A percentile compares a stretch with the other conserved stretches of the same genome.
Evolutionary conservation across 92 coral and sea anemone species (phyloP).

Genomic region (Paramuricea clavata): DNA sequence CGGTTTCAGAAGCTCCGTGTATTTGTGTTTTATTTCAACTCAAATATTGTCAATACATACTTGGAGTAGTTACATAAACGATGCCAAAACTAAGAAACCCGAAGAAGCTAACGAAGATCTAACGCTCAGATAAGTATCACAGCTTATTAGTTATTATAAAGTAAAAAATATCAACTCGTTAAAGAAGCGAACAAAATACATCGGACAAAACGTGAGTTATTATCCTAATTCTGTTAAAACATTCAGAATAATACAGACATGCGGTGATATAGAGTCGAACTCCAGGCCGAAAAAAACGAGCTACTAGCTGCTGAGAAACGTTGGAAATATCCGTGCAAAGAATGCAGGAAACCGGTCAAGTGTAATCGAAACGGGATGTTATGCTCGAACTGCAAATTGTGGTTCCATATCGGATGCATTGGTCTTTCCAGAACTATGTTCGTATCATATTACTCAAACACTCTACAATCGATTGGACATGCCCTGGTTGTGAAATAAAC

Average conservation of each 20-base stretch:
- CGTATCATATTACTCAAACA: not conserved
- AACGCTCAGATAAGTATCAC: not conserved
- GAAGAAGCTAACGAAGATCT: not conserved
- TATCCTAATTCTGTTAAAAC: not conserved
- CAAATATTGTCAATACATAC: too few relatives aligned
- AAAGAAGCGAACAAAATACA: not conserved
- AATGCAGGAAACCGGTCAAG: not conserved
- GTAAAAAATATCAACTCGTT: too few relatives aligned
- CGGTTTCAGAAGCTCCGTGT: too few relatives aligned
- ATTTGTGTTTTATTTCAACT: too few relatives aligned
- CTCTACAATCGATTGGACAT: not conserved
- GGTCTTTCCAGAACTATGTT: not conserved
- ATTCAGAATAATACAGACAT: not conserved
- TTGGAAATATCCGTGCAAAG: not conserved
- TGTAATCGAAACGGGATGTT: not conserved
- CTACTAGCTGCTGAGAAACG: not conserved
- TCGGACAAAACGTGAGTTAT: not conserved
- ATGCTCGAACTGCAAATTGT: not conserved
- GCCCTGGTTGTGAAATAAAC: not conserved
- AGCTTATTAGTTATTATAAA: constrained; percentile 31
- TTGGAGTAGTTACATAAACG: too few relatives aligned
- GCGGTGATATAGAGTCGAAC: not conserved
- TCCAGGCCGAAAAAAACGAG: not conserved
- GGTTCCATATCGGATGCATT: not conserved
- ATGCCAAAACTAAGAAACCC: too few relatives aligned